Conservation (phyloP, 2,797 vertebrate genomes). For the Phoeniculus purpureus region DNA sequence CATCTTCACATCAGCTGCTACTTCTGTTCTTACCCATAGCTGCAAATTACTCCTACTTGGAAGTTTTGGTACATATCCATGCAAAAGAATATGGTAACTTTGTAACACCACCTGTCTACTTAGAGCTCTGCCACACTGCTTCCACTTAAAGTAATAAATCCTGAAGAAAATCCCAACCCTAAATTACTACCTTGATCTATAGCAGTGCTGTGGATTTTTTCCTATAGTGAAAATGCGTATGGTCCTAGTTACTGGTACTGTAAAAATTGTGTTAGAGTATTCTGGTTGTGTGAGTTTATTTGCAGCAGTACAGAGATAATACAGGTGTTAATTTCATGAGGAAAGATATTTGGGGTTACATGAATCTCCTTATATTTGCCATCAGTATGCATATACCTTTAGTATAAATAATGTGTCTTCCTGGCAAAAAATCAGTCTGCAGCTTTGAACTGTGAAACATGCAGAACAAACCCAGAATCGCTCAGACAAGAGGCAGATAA, state of each 20-base stretch:
- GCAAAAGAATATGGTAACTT: not conserved
- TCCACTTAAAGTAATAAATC: not conserved
- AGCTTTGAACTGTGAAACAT: not conserved
- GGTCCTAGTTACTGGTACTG: not conserved
- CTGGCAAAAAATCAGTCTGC: not conserved
- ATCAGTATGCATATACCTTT: fast-evolving
- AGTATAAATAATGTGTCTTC: not conserved
- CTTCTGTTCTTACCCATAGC: not conserved
- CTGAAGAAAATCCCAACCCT: too few species aligned
- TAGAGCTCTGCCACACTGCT: not conserved
- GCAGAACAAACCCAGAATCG: not conserved
- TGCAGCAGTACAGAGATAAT: not conserved
- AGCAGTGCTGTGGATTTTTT: not conserved
- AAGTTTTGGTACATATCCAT: not conserved
- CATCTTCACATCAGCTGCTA: not conserved
- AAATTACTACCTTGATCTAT: not conserved
- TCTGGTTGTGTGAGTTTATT: not conserved
- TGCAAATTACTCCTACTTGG: not conserved
- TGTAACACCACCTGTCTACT: not conserved
- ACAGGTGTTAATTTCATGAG: not conserved
- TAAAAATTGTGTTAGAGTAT: not conserved
- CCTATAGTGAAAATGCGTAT: not conserved
- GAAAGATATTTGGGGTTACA: not conserved
- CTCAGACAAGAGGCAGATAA: not conserved
- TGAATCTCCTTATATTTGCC: not conserved